Evolutionary conservation across 23 tunicate genomes (phyloP).

Genomic region (Aplidium turbinatum): DNA sequence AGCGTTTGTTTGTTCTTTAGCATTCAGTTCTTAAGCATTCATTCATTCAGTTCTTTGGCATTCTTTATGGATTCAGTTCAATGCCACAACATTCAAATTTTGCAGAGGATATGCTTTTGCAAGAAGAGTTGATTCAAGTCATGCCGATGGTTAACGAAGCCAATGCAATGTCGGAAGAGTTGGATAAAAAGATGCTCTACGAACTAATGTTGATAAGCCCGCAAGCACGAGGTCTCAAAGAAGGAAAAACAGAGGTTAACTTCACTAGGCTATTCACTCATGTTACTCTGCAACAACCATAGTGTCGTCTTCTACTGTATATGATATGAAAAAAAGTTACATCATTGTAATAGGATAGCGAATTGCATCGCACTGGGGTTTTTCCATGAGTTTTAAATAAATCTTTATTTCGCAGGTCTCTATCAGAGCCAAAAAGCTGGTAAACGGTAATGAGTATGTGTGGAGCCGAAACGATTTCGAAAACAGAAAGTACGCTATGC

Average conservation of each 20-base stretch:
- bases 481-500: conserved; percentile 78
- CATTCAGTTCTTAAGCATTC: too few species aligned
- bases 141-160: conserved; percentile 92
- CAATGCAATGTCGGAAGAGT: conserved; percentile 84
- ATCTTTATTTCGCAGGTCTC: conserved; percentile 62
- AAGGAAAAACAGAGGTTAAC: conserved; percentile 72
- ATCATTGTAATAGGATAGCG: too few species aligned
- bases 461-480: conserved; percentile 76
- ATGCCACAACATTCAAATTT: background rate
- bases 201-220: conserved; percentile 71
- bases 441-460: conserved; percentile 59
- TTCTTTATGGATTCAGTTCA: too few species aligned
- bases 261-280: too few species aligned
- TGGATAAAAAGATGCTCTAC: conserved; percentile 82
- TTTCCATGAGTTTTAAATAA: too few species aligned
- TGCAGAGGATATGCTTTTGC: conserved; percentile 83
- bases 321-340: too few species aligned
- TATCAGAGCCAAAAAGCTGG: conserved; percentile 69
- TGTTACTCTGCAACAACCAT: too few species aligned
- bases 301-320: too few species aligned
- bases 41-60: too few species aligned
- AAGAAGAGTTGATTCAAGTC: conserved; percentile 68
- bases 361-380: background rate
- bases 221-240: conserved; percentile 70
- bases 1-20: too few species aligned